Evolutionary conservation across 2,113 vertebrate species (phyloP).

Genomic region (Lethenteron camtschaticum): DNA sequence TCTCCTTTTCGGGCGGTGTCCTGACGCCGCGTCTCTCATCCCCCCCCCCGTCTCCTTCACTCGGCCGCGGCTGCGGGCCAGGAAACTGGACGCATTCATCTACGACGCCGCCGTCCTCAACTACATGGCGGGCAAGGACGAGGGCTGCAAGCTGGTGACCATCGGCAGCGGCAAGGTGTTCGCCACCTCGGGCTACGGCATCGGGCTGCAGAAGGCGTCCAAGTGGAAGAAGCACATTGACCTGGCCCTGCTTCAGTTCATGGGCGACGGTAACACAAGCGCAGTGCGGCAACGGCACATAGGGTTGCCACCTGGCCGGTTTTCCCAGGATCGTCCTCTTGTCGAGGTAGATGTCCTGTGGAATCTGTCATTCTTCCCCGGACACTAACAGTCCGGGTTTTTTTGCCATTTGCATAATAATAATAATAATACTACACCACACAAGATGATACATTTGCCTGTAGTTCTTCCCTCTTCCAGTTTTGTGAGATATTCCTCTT

Average conservation of each 20-base stretch:
- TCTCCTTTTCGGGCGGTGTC: neutral
- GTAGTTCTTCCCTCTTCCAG: no score
- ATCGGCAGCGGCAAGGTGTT: constrained; percentile 93
- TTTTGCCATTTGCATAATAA: no score
- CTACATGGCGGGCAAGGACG: constrained; percentile 95
- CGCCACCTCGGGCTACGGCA: constrained; percentile 83
- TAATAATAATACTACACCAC: no score
- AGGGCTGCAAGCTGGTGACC: constrained; percentile 93
- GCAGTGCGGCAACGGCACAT: no score
- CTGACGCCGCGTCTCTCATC: neutral
- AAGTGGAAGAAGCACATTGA: constrained; percentile 80
- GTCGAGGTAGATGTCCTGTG: no score
- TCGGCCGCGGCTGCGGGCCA: constrained; percentile 12
- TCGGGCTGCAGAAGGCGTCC: constrained; percentile 85
- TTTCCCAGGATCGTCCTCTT: no score
- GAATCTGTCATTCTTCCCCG: no score
- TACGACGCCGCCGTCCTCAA: constrained; percentile 84
- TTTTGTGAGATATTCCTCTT: no score
- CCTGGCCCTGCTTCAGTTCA: constrained; percentile 77
- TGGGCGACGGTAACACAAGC: constrained; percentile 50
- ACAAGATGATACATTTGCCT: no score
- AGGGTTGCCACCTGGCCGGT: no score
- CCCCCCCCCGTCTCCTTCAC: neutral
- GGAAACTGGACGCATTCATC: constrained; percentile 91
- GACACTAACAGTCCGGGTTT: no score